phyloP scores from a whole-genome alignment of 2,888 invertebrate species.

The Tortricodes alternella region DNA sequence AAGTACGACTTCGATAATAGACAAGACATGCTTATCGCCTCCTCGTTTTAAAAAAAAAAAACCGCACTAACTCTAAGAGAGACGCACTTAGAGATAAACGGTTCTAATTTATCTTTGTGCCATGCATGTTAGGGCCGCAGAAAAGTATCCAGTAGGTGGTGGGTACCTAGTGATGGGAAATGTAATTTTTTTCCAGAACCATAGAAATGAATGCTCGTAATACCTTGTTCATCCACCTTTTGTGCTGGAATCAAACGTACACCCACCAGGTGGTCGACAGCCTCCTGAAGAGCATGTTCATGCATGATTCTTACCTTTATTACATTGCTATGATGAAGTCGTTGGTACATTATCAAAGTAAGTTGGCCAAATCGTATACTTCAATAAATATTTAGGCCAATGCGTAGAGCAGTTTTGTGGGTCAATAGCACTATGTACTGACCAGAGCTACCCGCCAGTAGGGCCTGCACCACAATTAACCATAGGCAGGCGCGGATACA shows the following conservation, averaged over 20 bases:
- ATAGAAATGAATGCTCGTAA: conserved; percentile 75
- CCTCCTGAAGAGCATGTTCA: conserved; percentile 74
- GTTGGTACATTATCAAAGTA: conserved; percentile 59
- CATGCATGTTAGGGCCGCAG: too few relatives aligned
- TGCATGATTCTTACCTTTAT: conserved; percentile 72
- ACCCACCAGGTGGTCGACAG: conserved; percentile 59
- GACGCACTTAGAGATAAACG: too few relatives aligned
- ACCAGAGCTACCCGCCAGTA: too few relatives aligned
- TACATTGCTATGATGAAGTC: conserved; percentile 79
- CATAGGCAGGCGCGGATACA: too few relatives aligned
- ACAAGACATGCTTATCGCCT: too few relatives aligned
- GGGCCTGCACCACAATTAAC: too few relatives aligned
- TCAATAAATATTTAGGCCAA: neutral
- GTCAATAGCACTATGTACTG: too few relatives aligned
- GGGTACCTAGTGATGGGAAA: too few relatives aligned
- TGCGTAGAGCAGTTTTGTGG: neutral
- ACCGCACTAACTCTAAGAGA: too few relatives aligned
- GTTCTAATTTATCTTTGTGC: too few relatives aligned
- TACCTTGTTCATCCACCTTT: conserved; percentile 83
- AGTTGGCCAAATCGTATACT: conserved; percentile 31
- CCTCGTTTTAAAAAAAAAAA: too few relatives aligned
- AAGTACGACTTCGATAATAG: neutral
- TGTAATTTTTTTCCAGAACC: conserved; percentile 53
- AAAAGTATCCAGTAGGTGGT: too few relatives aligned
- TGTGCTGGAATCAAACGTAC: conserved; percentile 76